These are phyloP conservation scores for Drosophila pectinifera DNA, from an alignment of 1,140 invertebrate species.

Conservation along the genomic window DNA sequence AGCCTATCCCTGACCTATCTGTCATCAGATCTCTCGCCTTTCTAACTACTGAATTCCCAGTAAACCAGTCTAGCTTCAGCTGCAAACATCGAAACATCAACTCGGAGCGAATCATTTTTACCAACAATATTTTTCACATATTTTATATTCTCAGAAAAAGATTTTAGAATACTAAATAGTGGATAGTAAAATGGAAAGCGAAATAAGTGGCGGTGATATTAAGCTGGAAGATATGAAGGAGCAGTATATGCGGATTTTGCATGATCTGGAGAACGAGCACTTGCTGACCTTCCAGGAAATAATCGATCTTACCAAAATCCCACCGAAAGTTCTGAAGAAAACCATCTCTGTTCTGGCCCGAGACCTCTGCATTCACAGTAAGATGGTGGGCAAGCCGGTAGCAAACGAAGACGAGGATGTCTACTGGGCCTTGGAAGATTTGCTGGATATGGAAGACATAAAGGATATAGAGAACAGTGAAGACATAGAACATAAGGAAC, in stretches of 20 bases:
- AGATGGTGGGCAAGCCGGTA: too few species aligned
- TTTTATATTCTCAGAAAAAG: too few species aligned
- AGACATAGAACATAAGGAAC: too few species aligned
- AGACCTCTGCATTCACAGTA: background rate
- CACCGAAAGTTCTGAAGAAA: background rate
- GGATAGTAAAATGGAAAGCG: too few species aligned
- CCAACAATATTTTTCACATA: too few species aligned
- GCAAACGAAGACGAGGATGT: too few species aligned
- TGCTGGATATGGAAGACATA: too few species aligned
- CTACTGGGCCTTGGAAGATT: too few species aligned
- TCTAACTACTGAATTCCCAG: background rate
- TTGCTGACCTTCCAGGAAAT: conserved; percentile 6
- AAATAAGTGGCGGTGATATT: too few species aligned
- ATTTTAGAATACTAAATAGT: too few species aligned
- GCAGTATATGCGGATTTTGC: background rate
- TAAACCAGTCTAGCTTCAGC: background rate
- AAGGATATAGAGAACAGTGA: too few species aligned
- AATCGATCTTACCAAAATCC: background rate
- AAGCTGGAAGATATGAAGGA: background rate
- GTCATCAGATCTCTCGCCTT: background rate
- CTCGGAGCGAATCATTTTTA: background rate
- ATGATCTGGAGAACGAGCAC: background rate
- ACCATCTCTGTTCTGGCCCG: background rate
- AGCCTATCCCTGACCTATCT: background rate
- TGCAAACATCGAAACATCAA: background rate